Base-by-base conservation (phyloP, 2,888 invertebrate species). In the Drosophila algonquin region DNA sequence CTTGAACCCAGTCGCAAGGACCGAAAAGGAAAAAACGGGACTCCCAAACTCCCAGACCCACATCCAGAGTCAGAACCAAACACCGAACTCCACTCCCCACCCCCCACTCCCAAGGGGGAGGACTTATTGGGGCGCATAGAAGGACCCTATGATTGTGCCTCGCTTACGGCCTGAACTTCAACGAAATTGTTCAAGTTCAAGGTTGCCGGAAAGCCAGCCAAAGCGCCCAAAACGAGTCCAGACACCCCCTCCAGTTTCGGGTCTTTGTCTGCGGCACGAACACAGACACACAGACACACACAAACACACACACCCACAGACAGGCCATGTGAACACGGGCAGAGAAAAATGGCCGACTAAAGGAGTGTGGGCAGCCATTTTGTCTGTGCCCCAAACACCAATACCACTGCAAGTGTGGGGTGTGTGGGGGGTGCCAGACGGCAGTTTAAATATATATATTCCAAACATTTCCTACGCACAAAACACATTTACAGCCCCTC, bases 121-220 rank as follows among this genome's bases (percentile, higher is more conserved):
- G 35, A 45, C 68, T 35, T 35, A 5, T 35, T 35, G 35, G 35
- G 35, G 35, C 35, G 35, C 12, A 35, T 35, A 35, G 10, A 12
- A 51, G 68, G 21, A 44, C 21, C 52, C 53, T 52, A 72, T 63
- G 63, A 58, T 54, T 50, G 63, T 35, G 71, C 48, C 71, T 68
- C 59, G 54, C 72, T 71, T 76, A 70, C 77, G 77, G 73, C 75
- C 60, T 74, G 77, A 84, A 84, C 86, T 81, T 81, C 79, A 76
- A 77, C 81, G 78, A 80, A 86, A 79, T 89, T 90, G 81, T 90
- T 89, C 90, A 90, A 90, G 90, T 90, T 90, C 90, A 90, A 90
- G 90, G 90, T 90, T 87, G 87, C 80, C 87, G 89, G 87, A 81
- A 86, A 88, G 79, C 64, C 75, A 71, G 52, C 30, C 30, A 63